A percentile compares a stretch with the other conserved stretches of the same genome.
Conservation (phyloP, 92 coral and sea anemone genomes). For the Phenganax stokvisi region DNA sequence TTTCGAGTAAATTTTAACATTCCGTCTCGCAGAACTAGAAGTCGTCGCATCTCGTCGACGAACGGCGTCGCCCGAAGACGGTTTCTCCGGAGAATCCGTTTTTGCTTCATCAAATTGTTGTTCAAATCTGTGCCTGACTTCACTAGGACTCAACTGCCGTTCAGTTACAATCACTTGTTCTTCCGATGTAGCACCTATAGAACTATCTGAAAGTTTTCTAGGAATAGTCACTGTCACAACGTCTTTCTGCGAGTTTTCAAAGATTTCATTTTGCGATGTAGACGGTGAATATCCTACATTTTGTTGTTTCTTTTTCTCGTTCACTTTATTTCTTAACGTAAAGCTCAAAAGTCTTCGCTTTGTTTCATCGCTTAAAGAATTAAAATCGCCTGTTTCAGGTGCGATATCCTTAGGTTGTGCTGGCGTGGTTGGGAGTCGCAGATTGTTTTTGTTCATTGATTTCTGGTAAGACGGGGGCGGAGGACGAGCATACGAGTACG, state of each 20-base stretch:
- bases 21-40: constrained; percentile 29
- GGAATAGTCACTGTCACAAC: neutral
- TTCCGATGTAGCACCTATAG: neutral
- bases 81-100: neutral
- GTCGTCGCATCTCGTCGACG: constrained; percentile 26
- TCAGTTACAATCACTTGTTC: constrained; percentile 26
- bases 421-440: constrained; percentile 52
- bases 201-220: neutral
- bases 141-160: constrained; percentile 23
- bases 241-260: neutral
- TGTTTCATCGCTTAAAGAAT: constrained; percentile 79
- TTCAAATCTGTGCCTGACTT: constrained; percentile 22
- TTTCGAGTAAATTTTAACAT: constrained; percentile 30
- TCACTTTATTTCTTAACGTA: constrained; percentile 81
- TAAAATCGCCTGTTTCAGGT: constrained; percentile 54
- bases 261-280: constrained; percentile 33
- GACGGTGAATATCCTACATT: constrained; percentile 35
- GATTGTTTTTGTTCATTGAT: constrained; percentile 49
- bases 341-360: constrained; percentile 67
- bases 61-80: constrained; percentile 7
- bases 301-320: constrained; percentile 74
- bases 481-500: constrained; percentile 93
- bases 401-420: constrained; percentile 13
- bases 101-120: neutral
- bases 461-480: constrained; percentile 96